These are phyloP conservation scores for Dicyrtoma fusca DNA, from an alignment of 2,888 invertebrate genomes.

Conservation along the genomic window DNA sequence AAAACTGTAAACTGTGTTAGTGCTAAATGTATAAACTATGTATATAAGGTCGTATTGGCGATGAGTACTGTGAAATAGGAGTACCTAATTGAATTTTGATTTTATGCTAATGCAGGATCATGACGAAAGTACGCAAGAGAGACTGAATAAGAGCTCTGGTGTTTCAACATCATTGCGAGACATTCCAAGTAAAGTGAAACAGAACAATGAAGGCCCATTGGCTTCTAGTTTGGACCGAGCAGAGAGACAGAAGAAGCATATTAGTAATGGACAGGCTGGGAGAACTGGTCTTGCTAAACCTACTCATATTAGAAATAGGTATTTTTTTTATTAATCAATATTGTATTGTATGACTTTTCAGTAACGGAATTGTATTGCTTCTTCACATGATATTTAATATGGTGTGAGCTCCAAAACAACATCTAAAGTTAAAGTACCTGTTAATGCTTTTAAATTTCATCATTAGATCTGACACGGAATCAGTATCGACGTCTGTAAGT, in stretches of 20 bases:
- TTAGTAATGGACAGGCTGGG: constrained; percentile 49
- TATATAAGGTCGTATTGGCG: too few species aligned
- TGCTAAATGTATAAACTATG: too few species aligned
- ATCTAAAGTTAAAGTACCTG: too few species aligned
- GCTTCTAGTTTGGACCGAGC: constrained; percentile 55
- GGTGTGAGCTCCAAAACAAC: too few species aligned
- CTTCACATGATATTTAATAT: not conserved
- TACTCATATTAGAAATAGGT: constrained; percentile 50
- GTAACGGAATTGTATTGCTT: not conserved
- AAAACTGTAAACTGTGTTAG: too few species aligned
- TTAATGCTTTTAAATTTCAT: not conserved
- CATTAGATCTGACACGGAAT: constrained; percentile 77
- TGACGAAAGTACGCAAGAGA: constrained; percentile 30
- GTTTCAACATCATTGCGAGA: constrained; percentile 55
- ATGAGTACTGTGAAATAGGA: too few species aligned
- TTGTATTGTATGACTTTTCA: not conserved
- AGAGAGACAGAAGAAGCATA: constrained; percentile 44
- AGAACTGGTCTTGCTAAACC: constrained; percentile 43
- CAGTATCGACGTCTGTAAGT: constrained; percentile 76
- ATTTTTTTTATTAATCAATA: not conserved
- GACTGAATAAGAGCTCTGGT: constrained; percentile 36
- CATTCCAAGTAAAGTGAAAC: constrained; percentile 52
- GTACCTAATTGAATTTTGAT: too few species aligned
- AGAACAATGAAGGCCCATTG: constrained; percentile 42
- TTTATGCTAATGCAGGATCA: not conserved